Percentiles rank a stretch among this genome's conserved stretches.
Conservation (phyloP, 2,888 invertebrate species). For the Scaptomyza tumidula region DNA sequence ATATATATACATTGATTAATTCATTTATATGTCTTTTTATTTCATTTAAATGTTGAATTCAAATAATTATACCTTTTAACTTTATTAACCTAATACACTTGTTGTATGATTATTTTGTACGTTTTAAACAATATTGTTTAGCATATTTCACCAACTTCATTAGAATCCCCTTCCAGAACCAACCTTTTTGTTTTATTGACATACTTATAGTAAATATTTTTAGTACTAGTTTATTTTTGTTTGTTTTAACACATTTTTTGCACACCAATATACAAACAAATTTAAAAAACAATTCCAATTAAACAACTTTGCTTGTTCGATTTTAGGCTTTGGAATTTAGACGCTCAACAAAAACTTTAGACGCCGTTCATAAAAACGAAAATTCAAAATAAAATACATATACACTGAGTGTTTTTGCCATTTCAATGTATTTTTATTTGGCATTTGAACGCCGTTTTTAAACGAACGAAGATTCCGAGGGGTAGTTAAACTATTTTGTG, state of each 20-base stretch:
- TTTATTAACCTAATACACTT: no score
- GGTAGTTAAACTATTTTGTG: no score
- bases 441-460: neutral
- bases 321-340: neutral
- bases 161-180: neutral
- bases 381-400: no score
- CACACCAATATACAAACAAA: neutral
- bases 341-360: neutral
- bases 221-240: neutral
- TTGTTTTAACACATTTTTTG: neutral
- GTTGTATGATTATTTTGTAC: neutral
- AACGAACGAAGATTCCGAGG: neutral
- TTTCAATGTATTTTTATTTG: constrained; percentile 47
- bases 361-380: neutral
- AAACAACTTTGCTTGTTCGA: neutral
- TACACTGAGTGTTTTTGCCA: constrained; percentile 38
- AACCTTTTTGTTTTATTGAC: neutral
- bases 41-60: no score
- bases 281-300: neutral
- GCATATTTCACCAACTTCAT: no score
- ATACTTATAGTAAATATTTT: neutral
- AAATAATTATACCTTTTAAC: no score
- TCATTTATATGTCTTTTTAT: no score
- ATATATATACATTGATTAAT: no score
- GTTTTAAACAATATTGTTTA: neutral